Evolutionary conservation across 2,797 vertebrate genomes (phyloP).

Genomic region (Atherinosoma microstoma): DNA sequence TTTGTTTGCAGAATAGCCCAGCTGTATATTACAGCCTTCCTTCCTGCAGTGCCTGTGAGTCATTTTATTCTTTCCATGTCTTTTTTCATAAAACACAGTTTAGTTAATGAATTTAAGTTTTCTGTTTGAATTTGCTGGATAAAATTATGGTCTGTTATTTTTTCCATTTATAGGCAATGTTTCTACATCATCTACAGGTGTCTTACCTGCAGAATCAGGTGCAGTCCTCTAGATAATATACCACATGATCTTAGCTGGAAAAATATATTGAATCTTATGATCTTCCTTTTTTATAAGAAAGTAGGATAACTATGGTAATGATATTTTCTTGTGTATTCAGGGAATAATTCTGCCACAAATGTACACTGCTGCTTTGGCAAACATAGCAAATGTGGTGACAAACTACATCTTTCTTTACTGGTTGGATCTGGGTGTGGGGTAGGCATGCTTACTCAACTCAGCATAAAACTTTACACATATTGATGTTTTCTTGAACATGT

Average conservation of each 20-base stretch:
- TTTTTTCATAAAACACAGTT: not conserved
- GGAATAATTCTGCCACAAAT: conserved; percentile 91
- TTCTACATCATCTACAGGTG: conserved; percentile 87
- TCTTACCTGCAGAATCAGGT: conserved; percentile 92
- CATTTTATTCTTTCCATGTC: not conserved
- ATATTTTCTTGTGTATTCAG: conserved; percentile 72
- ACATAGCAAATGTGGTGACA: conserved; percentile 86
- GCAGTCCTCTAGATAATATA: not conserved
- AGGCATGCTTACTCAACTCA: conserved; percentile 61
- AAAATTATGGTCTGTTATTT: not conserved
- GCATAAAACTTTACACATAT: not conserved
- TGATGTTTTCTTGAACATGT: not conserved
- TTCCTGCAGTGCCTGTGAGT: conserved; percentile 87
- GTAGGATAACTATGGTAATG: not conserved
- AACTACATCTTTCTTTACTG: conserved; percentile 87
- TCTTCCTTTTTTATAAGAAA: not conserved
- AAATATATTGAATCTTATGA: not conserved
- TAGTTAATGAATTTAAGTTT: not conserved
- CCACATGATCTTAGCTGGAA: not conserved
- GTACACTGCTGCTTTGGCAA: conserved; percentile 83
- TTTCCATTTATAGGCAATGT: conserved; percentile 79
- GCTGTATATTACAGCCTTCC: conserved; percentile 89
- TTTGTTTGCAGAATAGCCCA: conserved; percentile 89
- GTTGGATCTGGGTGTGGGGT: conserved; percentile 90
- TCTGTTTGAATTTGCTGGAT: not conserved